Evolutionary conservation across 2,888 invertebrate species (phyloP), one percentile per base, ranked within the genome.

Genomic region (Lamproptera curius): DNA sequence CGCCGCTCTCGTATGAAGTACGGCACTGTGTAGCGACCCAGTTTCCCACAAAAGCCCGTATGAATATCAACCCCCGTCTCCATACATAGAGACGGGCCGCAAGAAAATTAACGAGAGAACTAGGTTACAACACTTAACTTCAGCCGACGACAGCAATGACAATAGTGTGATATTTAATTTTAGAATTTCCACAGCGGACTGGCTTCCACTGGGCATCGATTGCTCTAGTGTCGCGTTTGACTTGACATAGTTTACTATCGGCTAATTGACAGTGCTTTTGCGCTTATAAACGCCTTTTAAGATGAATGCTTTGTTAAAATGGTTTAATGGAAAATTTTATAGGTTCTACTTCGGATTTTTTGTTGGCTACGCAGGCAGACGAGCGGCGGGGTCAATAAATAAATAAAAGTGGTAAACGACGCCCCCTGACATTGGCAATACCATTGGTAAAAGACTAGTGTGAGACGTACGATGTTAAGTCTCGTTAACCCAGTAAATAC

Each of bases 1-100:
- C 42, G 37, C 43, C 42, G 42, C 42, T 39, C 53, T 46, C 46
- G 46, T 44, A 31, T 50, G 45, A 42, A 53, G 53, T 16, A 45
- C 39, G 45, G 14, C 46, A 16, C 53, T 50, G 47, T 42, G 46
- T 45, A 44, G 51, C 53, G 53, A 51, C 53, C 51, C 40, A 53
- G 46, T 44, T 53, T 48, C 44, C 36, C 42, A 53, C 49, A 53
- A 53, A 46, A 49, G 51, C 46, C 49, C 20, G 43, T 44, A 49
- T 44, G 49, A 44, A 44, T 49, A 49, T 49, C 49, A 34, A 40
- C 49, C 49, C 40, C 49, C 39, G 36, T 17, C 49, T 49, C 40
- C 47, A 42, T 42, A 35, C 40, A 14, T 44, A 40, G 49, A 49
- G 40, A 49, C 49, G 44, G 34, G 28, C 31, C 44, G 49, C 49